Evolutionary conservation across 2,113 vertebrate species (phyloP).

Genomic region (Anthoscopus minutus): DNA sequence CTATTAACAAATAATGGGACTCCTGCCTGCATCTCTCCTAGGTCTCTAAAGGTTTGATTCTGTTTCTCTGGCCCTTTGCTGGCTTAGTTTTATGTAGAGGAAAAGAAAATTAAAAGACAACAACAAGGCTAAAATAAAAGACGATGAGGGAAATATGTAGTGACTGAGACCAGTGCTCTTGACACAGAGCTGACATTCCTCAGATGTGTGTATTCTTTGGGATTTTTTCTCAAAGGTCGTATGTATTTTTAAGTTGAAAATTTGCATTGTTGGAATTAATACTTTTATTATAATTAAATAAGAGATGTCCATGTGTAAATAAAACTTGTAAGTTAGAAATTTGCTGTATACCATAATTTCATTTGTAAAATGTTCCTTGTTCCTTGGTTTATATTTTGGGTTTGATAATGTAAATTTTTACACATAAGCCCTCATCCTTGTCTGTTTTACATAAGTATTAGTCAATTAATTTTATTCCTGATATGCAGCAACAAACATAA

Average conservation of each 20-base stretch:
- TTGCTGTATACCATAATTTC: constrained; percentile 8
- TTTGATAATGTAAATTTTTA: constrained; percentile 12
- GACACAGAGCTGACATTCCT: constrained; percentile 57
- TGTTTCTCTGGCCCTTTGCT: constrained; percentile 34
- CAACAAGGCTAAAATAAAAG: background rate
- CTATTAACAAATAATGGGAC: constrained; percentile 58
- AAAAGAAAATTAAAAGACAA: constrained; percentile 9
- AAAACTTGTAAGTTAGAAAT: constrained; percentile 41
- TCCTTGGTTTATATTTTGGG: background rate
- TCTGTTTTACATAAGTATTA: background rate
- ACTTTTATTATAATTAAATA: constrained; percentile 64
- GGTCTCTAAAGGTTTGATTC: constrained; percentile 9
- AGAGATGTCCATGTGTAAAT: constrained; percentile 56
- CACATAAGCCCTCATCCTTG: background rate
- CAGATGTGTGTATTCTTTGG: constrained; percentile 58
- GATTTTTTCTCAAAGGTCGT: constrained; percentile 44
- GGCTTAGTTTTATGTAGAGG: constrained; percentile 24
- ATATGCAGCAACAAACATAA: constrained; percentile 26
- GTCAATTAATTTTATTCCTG: background rate
- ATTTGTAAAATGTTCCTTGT: constrained; percentile 27
- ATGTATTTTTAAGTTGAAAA: constrained; percentile 59
- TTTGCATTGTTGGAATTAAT: constrained; percentile 33
- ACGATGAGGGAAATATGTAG: constrained; percentile 44
- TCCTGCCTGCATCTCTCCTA: background rate
- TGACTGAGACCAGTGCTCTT: constrained; percentile 41